Conservation (phyloP, 2,113 vertebrate species). For the Delphinapterus leucas region DNA sequence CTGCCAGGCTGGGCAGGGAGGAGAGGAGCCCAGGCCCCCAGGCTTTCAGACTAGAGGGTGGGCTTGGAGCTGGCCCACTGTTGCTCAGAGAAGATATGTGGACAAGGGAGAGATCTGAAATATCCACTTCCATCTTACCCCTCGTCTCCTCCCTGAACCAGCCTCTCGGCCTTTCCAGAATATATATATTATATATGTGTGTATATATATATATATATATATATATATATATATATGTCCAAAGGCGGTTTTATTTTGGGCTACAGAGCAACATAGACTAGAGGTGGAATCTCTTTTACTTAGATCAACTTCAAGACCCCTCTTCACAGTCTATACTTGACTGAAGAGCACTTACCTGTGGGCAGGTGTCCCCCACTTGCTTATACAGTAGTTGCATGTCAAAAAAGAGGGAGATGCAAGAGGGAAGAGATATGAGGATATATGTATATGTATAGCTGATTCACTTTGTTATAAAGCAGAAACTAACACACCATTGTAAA, state of each 20-base stretch:
- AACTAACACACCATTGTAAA: no score
- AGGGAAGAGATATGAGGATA: no score
- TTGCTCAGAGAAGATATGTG: background rate
- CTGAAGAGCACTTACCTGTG: background rate
- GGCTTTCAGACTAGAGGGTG: background rate
- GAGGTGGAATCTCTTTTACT: no score
- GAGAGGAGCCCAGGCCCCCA: accelerated
- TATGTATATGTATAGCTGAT: no score
- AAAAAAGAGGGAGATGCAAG: no score
- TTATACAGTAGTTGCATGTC: accelerated
- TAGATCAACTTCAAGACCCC: background rate
- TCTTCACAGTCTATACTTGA: background rate
- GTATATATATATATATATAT: no score
- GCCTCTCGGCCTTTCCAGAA: background rate
- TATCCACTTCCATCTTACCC: background rate
- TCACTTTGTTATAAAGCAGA: no score
- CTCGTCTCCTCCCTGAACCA: background rate
- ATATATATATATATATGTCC: no score
- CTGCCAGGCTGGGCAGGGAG: no score
- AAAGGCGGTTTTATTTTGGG: background rate
- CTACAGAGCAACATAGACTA: background rate
- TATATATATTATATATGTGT: no score
- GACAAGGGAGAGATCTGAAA: accelerated
- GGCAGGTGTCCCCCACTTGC: background rate
- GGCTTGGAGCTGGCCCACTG: accelerated